phyloP scores from a whole-genome alignment of 2,113 vertebrate species.

The Bubo blakistoni region DNA sequence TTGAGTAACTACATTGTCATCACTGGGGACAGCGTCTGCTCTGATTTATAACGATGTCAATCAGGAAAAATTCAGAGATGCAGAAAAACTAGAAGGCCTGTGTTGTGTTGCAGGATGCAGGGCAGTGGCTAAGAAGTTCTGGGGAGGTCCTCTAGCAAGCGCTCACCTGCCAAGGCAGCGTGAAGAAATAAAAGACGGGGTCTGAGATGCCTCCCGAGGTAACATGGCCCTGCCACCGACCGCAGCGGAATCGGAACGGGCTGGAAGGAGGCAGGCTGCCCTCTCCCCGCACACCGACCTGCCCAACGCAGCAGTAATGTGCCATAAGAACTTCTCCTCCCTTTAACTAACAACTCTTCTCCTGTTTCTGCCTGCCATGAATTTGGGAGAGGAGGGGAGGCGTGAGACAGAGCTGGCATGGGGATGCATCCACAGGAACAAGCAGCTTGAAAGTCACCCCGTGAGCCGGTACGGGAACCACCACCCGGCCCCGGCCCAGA shows the following conservation, averaged over 20 bases:
- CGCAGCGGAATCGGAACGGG: fast-evolving
- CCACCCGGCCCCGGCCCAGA: neutral
- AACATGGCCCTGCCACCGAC: neutral
- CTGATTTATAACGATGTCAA: neutral
- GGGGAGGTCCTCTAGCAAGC: neutral
- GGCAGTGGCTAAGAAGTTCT: neutral
- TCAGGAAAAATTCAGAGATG: neutral
- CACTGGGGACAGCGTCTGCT: neutral
- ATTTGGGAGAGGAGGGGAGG: neutral
- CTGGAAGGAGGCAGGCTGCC: fast-evolving
- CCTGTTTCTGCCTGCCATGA: neutral
- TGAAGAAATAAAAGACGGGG: neutral
- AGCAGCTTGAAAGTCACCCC: neutral
- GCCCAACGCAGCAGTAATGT: neutral
- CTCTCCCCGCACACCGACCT: neutral
- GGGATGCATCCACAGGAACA: neutral
- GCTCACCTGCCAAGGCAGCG: no score
- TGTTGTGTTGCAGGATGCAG: neutral
- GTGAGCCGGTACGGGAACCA: fast-evolving
- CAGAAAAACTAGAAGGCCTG: neutral
- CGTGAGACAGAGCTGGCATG: fast-evolving
- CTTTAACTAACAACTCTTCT: neutral
- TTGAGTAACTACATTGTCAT: neutral
- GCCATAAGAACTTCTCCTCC: neutral
- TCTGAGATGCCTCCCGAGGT: neutral